Conservation (phyloP, 64 coral and sea anemone species). For the Anthopleura sola region DNA sequence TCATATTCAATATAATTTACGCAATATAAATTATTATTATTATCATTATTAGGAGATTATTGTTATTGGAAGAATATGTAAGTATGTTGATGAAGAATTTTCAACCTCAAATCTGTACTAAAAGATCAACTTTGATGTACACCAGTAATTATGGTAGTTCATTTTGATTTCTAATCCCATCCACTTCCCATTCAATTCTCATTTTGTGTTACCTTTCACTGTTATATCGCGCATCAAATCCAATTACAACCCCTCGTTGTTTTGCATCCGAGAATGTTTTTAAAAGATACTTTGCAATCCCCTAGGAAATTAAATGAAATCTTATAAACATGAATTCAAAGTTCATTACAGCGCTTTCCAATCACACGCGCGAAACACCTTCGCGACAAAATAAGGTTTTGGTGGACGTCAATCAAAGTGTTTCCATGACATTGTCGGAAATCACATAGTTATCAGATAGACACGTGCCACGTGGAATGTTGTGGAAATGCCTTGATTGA, state of each 20-base stretch:
- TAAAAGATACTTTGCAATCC: conserved; percentile 81
- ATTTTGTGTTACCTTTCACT: conserved; percentile 62
- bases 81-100: not conserved
- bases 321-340: too few relatives aligned
- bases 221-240: conserved; percentile 94
- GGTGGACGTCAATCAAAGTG: too few relatives aligned
- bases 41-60: too few relatives aligned
- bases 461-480: too few relatives aligned
- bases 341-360: too few relatives aligned
- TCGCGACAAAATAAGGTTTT: too few relatives aligned
- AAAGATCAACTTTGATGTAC: not conserved
- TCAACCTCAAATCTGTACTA: not conserved
- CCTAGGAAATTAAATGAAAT: conserved; percentile 37
- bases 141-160: not conserved
- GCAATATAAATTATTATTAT: too few relatives aligned
- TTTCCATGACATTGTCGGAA: too few relatives aligned
- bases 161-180: not conserved
- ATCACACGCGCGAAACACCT: too few relatives aligned
- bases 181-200: not conserved
- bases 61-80: not conserved
- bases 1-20: too few relatives aligned
- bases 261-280: conserved; percentile 65
- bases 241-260: conserved; percentile 80
- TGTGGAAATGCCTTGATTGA: too few relatives aligned
- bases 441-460: too few relatives aligned